Conservation (phyloP, 2,888 invertebrate species). For the Dioctria linearis region DNA sequence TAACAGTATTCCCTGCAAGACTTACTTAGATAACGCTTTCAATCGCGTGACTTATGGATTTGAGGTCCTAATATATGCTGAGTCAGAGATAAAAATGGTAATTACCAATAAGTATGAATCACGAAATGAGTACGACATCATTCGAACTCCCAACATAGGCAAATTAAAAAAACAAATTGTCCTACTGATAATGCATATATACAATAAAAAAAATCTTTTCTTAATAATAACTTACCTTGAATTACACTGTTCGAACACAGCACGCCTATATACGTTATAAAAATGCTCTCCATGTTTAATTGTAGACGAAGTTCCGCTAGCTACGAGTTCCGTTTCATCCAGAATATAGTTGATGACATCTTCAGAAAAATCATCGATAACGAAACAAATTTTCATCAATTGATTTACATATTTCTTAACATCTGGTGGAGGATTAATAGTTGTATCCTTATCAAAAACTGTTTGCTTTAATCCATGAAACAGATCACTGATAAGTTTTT, state of each 20-base stretch:
- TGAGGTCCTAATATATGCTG: too few species aligned
- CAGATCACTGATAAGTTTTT: constrained; percentile 57
- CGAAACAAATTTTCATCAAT: constrained; percentile 59
- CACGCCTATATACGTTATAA: constrained; percentile 64
- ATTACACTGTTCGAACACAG: constrained; percentile 62
- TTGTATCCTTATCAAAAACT: constrained; percentile 50
- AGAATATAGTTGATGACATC: constrained; percentile 57
- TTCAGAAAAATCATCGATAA: constrained; percentile 52
- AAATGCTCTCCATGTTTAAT: constrained; percentile 68
- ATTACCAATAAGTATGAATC: too few species aligned
- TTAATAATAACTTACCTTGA: constrained; percentile 54
- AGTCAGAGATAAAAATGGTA: too few species aligned
- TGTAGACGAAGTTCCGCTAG: constrained; percentile 55
- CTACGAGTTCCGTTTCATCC: constrained; percentile 54
- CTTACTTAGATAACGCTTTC: too few species aligned
- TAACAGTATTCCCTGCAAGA: too few species aligned
- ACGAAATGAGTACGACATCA: too few species aligned
- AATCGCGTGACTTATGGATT: too few species aligned
- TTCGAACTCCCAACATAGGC: too few species aligned
- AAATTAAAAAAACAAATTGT: not conserved
- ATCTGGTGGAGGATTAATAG: constrained; percentile 54
- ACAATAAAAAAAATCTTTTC: not conserved
- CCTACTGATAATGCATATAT: not conserved
- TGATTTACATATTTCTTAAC: constrained; percentile 58
- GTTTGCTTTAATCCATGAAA: constrained; percentile 58